phyloP scores from a whole-genome alignment of 2,797 vertebrate genomes.

The Falco berigora region DNA sequence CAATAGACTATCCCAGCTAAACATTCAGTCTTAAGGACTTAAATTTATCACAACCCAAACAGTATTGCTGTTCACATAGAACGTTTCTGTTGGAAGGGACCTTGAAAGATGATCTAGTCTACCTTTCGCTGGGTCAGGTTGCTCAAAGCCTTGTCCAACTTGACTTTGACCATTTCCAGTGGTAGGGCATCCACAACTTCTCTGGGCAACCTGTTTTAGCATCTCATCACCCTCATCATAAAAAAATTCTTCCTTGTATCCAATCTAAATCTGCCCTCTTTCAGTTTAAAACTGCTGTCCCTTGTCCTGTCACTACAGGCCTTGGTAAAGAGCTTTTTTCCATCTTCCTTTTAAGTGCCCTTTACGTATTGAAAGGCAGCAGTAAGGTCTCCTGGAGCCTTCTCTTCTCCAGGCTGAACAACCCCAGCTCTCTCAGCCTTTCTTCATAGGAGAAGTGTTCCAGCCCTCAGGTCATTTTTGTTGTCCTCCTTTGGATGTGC shows the following conservation, averaged over 20 bases:
- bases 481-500: neutral
- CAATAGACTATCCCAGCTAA: neutral
- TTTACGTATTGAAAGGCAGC: too few relatives aligned
- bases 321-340: too few relatives aligned
- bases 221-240: neutral
- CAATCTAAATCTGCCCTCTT: neutral
- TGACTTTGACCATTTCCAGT: neutral
- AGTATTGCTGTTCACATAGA: neutral
- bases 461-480: neutral
- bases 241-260: neutral
- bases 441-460: too few relatives aligned
- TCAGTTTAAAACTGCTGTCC: neutral
- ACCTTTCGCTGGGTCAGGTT: neutral
- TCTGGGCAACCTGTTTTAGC: neutral
- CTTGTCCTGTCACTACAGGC: too few relatives aligned
- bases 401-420: too few relatives aligned
- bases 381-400: too few relatives aligned
- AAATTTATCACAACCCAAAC: neutral
- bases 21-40: neutral
- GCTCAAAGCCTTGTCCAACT: neutral
- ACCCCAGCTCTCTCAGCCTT: too few relatives aligned
- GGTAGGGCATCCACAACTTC: neutral
- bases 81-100: neutral
- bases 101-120: neutral
- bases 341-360: too few relatives aligned